Base-by-base conservation (phyloP, 2,888 invertebrate species). In the Sacculina carcini region DNA sequence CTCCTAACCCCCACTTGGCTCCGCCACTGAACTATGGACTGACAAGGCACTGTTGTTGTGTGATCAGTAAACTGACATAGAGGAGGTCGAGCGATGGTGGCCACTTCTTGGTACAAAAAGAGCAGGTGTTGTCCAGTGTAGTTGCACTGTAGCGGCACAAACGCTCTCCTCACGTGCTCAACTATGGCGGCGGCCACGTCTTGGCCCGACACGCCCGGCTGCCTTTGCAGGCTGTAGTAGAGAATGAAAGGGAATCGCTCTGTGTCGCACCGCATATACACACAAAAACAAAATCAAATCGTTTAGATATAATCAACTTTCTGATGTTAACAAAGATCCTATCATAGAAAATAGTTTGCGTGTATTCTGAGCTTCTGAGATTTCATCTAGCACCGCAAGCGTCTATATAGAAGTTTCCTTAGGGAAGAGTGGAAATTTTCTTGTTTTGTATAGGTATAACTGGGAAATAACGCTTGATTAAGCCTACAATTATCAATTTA, bases 61-160 rank as follows among this genome's bases (percentile, higher is more conserved):
- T n/a, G n/a, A n/a, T n/a, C n/a, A n/a, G n/a, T n/a, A n/a, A 28
- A 36, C 55, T 50, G 32, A 56, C 56, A 78, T 58, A 86, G 72
- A 0, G 87, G 87, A 40, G 86, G 87, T 57, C 86, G 68, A 58
- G 85, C 85, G 58, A 87, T 86, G 64, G 85, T 80, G 6, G 87
- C 87, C 53, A 87, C 87, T 59, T 64, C 60, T 51, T 59, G 59
- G 54, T 28, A 44, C 26, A 44, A 28, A n/a, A 6, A 6, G 28
- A 44, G 26, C 28, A 9, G 26, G 28, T 44, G 44, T 3, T 44
- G 28, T 26, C 16, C 44, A 7, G 29, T 29, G 16, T 44, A 44
- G 44, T 9, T 28, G 28, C 28, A 1, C 44, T 44, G 28, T 29
- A 44, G 44, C 9, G 28, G 44, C 5, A 19, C 26, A 28, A 44